phyloP scores from a whole-genome alignment of 2,113 vertebrate genomes.

The Paradoxurus hermaphroditus region DNA sequence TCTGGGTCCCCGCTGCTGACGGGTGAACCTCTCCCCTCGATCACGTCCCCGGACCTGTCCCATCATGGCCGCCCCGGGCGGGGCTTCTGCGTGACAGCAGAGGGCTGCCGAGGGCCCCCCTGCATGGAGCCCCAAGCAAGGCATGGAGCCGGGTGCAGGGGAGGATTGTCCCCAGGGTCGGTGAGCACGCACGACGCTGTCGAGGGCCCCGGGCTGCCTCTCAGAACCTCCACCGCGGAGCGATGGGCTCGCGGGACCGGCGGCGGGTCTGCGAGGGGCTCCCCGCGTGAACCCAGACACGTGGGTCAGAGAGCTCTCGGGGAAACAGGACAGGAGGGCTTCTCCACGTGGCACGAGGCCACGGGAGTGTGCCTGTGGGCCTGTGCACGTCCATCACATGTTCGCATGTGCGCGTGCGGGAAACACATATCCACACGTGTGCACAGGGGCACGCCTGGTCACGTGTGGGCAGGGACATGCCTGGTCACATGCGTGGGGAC shows the following conservation, averaged over 20 bases:
- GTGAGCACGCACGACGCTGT: accelerated
- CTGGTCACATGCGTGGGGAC: accelerated
- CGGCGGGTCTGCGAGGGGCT: accelerated
- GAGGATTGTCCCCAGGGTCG: accelerated
- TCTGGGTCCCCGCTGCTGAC: background rate
- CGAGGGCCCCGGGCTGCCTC: background rate
- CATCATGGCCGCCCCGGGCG: accelerated
- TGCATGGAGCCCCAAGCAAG: accelerated
- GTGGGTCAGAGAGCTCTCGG: accelerated
- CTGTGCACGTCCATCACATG: too few species aligned
- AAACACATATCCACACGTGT: too few species aligned
- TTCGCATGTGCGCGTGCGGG: too few species aligned
- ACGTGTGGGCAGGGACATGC: too few species aligned
- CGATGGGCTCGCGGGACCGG: accelerated
- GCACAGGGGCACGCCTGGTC: too few species aligned
- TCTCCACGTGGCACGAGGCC: accelerated
- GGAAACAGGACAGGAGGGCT: background rate
- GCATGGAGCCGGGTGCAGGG: accelerated
- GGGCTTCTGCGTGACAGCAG: too few species aligned
- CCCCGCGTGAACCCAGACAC: background rate
- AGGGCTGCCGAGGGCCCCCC: background rate
- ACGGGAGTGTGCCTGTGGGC: accelerated
- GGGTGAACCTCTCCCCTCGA: background rate
- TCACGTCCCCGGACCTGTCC: background rate
- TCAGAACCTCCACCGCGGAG: background rate